These are phyloP conservation scores for Meteorus colon DNA, from an alignment of 2,888 invertebrate genomes.

Conservation along the genomic window DNA sequence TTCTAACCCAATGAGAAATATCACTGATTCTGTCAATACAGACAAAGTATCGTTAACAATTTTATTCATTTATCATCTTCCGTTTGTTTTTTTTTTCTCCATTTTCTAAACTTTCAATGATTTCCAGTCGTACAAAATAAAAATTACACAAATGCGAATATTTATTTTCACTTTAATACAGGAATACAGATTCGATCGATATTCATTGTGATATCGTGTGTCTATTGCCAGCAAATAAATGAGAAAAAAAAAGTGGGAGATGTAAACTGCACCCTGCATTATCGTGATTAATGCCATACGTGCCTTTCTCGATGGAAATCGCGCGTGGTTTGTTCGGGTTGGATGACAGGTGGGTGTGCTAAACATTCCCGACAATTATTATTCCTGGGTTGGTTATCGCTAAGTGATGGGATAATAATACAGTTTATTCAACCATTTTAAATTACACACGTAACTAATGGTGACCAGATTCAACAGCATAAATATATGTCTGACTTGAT, in stretches of 20 bases:
- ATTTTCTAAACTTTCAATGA: not conserved
- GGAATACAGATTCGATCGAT: constrained; percentile 19
- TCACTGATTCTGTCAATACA: not conserved
- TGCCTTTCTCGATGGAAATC: constrained; percentile 36
- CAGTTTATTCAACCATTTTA: not conserved
- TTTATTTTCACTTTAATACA: not conserved
- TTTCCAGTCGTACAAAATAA: no score
- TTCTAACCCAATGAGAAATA: not conserved
- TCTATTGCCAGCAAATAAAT: not conserved
- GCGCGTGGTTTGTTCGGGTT: not conserved
- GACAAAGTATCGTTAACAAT: not conserved
- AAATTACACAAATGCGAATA: no score
- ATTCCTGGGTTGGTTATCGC: constrained; percentile 27
- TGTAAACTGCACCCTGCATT: constrained; percentile 39
- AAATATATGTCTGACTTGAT: not conserved
- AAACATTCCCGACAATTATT: constrained; percentile 27
- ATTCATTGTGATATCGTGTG: constrained; percentile 2
- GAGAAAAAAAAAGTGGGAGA: not conserved
- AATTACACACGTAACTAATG: not conserved
- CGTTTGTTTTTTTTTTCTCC: not conserved
- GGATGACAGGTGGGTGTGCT: constrained; percentile 34
- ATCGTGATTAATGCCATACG: constrained; percentile 39
- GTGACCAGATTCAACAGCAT: not conserved
- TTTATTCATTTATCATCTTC: not conserved
- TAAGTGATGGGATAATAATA: constrained; percentile 17